Evolutionary conservation across 2,113 vertebrate species (phyloP).

Genomic region (Orthochromis malagaraziensis): DNA sequence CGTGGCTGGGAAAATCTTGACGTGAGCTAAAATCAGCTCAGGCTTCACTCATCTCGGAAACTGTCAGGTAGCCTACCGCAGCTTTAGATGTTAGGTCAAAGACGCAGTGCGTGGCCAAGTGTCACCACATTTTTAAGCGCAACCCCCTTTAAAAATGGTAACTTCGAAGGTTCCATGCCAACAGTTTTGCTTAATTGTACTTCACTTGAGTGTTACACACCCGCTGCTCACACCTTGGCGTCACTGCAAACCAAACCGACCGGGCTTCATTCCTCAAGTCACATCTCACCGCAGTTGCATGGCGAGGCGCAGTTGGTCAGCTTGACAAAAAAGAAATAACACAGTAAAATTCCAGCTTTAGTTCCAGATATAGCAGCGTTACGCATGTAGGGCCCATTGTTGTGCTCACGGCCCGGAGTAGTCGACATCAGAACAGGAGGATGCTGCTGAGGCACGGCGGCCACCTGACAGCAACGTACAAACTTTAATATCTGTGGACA

Average conservation of each 20-base stretch:
- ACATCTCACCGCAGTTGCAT: not conserved
- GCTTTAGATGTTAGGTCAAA: not conserved
- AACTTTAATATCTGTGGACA: not conserved
- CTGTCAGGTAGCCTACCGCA: not conserved
- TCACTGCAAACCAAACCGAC: constrained; percentile 43
- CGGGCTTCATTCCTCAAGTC: constrained; percentile 61
- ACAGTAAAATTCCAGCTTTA: not conserved
- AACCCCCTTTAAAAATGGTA: not conserved
- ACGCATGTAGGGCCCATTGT: not conserved
- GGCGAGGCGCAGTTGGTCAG: not conserved
- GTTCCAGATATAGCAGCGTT: constrained; percentile 3
- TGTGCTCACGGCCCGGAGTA: not conserved
- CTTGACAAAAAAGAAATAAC: not conserved
- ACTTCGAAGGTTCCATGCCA: not conserved
- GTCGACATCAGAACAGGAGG: not conserved
- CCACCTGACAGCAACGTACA: not conserved
- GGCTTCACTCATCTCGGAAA: not conserved
- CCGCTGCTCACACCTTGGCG: not conserved
- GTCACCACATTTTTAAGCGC: not conserved
- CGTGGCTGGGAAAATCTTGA: not conserved
- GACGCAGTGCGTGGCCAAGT: not conserved
- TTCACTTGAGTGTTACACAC: not conserved
- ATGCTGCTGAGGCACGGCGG: constrained; percentile 14
- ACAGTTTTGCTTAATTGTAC: not conserved
- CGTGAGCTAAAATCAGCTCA: not conserved